A percentile compares a stretch with the other conserved stretches of the same genome.
These are phyloP conservation scores for Antechinus stuartii DNA, from an alignment of 2,113 vertebrate genomes.

Conservation along the genomic window DNA sequence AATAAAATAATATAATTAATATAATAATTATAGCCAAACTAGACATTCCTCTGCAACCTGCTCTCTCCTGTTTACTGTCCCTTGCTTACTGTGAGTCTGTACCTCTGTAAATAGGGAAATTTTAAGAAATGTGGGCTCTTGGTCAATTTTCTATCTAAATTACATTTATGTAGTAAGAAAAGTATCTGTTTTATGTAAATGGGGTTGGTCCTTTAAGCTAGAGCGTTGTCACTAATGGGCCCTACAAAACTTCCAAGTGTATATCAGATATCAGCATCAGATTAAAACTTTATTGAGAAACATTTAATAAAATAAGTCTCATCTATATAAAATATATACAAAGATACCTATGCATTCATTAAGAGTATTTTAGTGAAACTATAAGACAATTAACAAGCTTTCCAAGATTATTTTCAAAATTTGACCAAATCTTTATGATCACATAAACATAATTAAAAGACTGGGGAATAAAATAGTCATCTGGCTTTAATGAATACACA, in stretches of 20 bases:
- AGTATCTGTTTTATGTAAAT: neutral
- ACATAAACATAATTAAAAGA: neutral
- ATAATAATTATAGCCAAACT: neutral
- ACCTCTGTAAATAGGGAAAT: neutral
- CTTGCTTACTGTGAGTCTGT: neutral
- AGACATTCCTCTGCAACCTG: neutral
- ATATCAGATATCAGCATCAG: neutral
- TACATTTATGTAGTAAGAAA: neutral
- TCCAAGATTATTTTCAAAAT: neutral
- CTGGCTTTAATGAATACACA: neutral
- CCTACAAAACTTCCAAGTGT: neutral
- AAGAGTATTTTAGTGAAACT: neutral
- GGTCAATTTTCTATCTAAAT: neutral
- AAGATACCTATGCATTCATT: neutral
- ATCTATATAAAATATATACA: too few species aligned
- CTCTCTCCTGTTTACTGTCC: neutral
- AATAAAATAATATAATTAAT: too few species aligned
- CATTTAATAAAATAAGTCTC: neutral
- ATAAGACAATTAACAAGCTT: neutral
- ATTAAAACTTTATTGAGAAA: neutral
- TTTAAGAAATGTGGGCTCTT: neutral
- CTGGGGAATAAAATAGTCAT: neutral
- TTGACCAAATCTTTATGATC: neutral
- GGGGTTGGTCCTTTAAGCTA: neutral
- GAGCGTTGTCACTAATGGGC: neutral